phyloP scores from a whole-genome alignment of 2,113 vertebrate species.

The Cynoglossus semilaevis region DNA sequence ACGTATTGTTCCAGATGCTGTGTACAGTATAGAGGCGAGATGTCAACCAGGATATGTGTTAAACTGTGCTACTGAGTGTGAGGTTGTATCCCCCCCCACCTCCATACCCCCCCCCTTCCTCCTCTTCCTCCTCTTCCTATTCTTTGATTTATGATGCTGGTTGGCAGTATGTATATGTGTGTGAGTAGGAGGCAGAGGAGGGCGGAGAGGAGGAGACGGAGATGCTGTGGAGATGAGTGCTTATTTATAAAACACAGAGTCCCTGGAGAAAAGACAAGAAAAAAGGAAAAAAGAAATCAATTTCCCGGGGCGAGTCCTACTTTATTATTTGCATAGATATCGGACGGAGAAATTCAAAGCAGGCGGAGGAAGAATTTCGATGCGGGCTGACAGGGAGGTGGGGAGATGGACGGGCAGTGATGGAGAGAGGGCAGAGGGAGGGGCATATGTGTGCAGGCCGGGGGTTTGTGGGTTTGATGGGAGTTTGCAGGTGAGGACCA shows the following conservation, averaged over 20 bases:
- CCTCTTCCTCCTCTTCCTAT: conserved; percentile 43
- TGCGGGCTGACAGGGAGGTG: conserved; percentile 48
- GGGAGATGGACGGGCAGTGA: conserved; percentile 50
- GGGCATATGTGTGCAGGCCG: conserved; percentile 41
- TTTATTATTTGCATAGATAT: conserved; percentile 56
- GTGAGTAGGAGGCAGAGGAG: conserved; percentile 64
- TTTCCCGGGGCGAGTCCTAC: conserved; percentile 44
- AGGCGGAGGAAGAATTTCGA: conserved; percentile 55
- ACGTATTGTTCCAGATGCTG: conserved; percentile 33
- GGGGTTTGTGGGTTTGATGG: conserved; percentile 55
- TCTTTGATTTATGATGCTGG: conserved; percentile 79
- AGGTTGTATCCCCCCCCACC: conserved; percentile 49
- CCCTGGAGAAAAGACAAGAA: conserved; percentile 24
- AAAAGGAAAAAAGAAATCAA: conserved; percentile 33
- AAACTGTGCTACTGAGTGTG: conserved; percentile 57
- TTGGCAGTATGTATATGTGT: conserved; percentile 72
- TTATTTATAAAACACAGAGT: conserved; percentile 57
- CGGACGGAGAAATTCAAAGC: conserved; percentile 37
- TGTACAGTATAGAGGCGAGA: conserved; percentile 29
- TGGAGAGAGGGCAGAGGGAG: conserved; percentile 54
- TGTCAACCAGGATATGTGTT: conserved; percentile 62
- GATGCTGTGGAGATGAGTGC: conserved; percentile 46
- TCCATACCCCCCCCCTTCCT: conserved; percentile 45
- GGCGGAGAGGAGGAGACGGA: conserved; percentile 57
- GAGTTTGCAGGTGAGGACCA: conserved; percentile 64